Conservation (phyloP, 2,113 vertebrate genomes). For the Plestiodon gilberti region DNA sequence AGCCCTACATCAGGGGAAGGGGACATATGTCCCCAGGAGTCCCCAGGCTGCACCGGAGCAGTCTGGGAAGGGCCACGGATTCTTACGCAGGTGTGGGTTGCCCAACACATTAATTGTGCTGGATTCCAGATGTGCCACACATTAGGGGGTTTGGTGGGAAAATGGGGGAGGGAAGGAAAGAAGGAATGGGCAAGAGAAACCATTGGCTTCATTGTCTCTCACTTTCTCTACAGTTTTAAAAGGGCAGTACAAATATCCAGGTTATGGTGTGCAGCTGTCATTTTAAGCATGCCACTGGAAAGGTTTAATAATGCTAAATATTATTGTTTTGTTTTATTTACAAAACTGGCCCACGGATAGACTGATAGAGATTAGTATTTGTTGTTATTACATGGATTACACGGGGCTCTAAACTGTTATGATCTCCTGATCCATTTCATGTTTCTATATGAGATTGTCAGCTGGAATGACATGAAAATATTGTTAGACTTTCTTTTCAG, state of each 20-base stretch:
- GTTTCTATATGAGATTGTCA: background rate
- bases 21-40: too few species aligned
- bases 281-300: background rate
- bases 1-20: too few species aligned
- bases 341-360: background rate
- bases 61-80: too few species aligned
- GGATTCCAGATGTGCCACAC: too few species aligned
- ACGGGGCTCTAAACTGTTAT: background rate
- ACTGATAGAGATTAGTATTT: background rate
- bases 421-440: background rate
- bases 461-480: background rate
- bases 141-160: too few species aligned
- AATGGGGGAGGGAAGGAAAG: background rate
- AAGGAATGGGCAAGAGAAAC: background rate
- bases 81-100: too few species aligned
- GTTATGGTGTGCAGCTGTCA: background rate
- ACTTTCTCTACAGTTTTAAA: background rate
- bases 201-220: too few species aligned
- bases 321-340: background rate
- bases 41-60: too few species aligned
- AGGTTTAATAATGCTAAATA: background rate
- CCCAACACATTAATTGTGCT: too few species aligned
- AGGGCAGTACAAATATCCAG: background rate
- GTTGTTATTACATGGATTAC: background rate
- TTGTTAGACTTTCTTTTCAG: background rate